phyloP scores from a whole-genome alignment of 2,797 vertebrate species.

The Myiotriccus ornatus region DNA sequence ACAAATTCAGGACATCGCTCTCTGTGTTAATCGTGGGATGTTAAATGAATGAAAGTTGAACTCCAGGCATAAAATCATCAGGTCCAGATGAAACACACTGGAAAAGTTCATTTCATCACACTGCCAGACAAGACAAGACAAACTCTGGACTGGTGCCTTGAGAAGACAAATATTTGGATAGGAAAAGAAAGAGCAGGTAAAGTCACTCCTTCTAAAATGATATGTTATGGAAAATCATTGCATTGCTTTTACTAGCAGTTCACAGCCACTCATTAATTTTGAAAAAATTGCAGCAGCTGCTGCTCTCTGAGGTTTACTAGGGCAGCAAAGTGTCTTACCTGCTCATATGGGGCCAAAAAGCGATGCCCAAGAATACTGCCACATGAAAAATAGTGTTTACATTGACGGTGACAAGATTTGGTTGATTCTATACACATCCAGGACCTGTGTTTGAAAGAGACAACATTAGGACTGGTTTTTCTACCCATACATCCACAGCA shows the following conservation, averaged over 20 bases:
- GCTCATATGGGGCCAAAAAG: background rate
- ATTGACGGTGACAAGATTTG: background rate
- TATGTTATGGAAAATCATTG: slow-evolving; percentile 50
- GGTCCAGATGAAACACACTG: slow-evolving; percentile 4
- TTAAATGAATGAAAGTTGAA: background rate
- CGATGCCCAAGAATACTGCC: fast-evolving
- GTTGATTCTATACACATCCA: background rate
- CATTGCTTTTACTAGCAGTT: slow-evolving; percentile 27
- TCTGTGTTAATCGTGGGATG: background rate
- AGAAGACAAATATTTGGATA: slow-evolving; percentile 61
- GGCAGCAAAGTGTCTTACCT: background rate
- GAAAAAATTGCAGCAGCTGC: slow-evolving; percentile 7
- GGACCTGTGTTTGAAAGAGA: background rate
- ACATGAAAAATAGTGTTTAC: background rate
- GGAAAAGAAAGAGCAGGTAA: slow-evolving; percentile 21
- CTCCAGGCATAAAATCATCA: slow-evolving; percentile 6
- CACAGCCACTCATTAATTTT: slow-evolving; percentile 50
- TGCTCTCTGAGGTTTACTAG: background rate
- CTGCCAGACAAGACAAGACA: slow-evolving; percentile 42
- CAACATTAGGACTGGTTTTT: background rate
- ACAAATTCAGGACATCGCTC: background rate
- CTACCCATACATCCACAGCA: background rate
- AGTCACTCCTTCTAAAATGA: slow-evolving; percentile 27
- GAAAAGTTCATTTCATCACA: slow-evolving; percentile 28
- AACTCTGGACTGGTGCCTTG: slow-evolving; percentile 42